phyloP scores from a whole-genome alignment of 2,888 invertebrate species.

The Arrhopalites spinosus region DNA sequence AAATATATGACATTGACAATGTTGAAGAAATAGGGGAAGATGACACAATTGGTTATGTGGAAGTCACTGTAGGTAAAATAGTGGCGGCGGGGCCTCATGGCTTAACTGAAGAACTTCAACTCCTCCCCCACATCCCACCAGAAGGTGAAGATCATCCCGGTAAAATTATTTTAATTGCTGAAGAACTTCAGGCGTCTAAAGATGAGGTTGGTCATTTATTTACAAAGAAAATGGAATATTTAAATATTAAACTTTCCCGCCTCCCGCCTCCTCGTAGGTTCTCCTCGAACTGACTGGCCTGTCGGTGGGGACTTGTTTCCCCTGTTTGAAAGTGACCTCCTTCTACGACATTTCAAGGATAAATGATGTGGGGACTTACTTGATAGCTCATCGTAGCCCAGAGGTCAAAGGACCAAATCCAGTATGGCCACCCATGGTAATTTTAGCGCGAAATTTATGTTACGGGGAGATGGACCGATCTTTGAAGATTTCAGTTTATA shows the following conservation, averaged over 20 bases:
- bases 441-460: slow-evolving; percentile 62
- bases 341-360: slow-evolving; percentile 58
- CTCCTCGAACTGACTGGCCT: slow-evolving; percentile 7
- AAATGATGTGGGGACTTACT: slow-evolving; percentile 59
- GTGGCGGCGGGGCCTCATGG: slow-evolving; percentile 51
- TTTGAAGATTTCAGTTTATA: slow-evolving; percentile 62
- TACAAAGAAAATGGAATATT: too few species aligned
- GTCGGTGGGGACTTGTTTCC: slow-evolving; percentile 50
- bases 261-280: too few species aligned
- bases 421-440: slow-evolving; percentile 62
- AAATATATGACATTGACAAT: slow-evolving; percentile 60
- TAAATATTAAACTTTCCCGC: too few species aligned
- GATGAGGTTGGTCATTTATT: slow-evolving; percentile 55
- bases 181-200: slow-evolving; percentile 53
- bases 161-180: slow-evolving; percentile 53
- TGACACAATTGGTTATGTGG: slow-evolving; percentile 64
- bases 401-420: slow-evolving; percentile 64
- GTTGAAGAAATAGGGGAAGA: slow-evolving; percentile 57
- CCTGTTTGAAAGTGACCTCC: slow-evolving; percentile 48
- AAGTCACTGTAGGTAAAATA: slow-evolving; percentile 59
- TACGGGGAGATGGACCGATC: slow-evolving; percentile 64
- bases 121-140: background rate
- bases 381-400: slow-evolving; percentile 64
- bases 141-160: slow-evolving; percentile 41
- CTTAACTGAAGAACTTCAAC: too few species aligned